phyloP scores from a whole-genome alignment of 2,888 invertebrate genomes.

The Andrena minutula region DNA sequence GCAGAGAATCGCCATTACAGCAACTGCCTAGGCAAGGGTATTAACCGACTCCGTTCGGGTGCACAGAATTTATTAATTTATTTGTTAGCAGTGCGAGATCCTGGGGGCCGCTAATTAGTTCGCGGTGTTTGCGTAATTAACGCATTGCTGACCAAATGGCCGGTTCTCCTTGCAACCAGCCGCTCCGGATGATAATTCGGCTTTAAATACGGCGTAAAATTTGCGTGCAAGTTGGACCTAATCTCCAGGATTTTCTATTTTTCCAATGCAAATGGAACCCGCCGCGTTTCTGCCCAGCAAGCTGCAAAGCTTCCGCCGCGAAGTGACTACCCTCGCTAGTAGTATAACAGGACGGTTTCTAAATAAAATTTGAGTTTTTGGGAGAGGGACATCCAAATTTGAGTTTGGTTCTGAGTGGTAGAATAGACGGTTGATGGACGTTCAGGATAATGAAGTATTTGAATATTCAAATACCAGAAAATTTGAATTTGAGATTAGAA shows the following conservation, averaged over 20 bases:
- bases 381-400: no score
- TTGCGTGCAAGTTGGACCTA: background rate
- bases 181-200: background rate
- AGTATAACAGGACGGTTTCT: no score
- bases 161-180: background rate
- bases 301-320: no score
- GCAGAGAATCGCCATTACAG: background rate
- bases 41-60: constrained; percentile 11
- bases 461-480: no score
- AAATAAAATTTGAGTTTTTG: no score
- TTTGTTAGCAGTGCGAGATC: constrained; percentile 23
- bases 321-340: no score
- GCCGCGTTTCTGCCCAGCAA: no score
- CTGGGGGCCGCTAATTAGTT: constrained; percentile 25
- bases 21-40: background rate
- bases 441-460: no score
- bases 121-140: constrained; percentile 46
- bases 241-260: background rate
- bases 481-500: no score
- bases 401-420: no score
- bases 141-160: constrained; percentile 9
- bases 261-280: background rate
- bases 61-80: constrained; percentile 44
- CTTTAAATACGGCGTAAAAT: constrained; percentile 7
- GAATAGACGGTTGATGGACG: no score